Base-by-base conservation (phyloP, 2,888 invertebrate genomes). In the Gerosis bhagava region DNA sequence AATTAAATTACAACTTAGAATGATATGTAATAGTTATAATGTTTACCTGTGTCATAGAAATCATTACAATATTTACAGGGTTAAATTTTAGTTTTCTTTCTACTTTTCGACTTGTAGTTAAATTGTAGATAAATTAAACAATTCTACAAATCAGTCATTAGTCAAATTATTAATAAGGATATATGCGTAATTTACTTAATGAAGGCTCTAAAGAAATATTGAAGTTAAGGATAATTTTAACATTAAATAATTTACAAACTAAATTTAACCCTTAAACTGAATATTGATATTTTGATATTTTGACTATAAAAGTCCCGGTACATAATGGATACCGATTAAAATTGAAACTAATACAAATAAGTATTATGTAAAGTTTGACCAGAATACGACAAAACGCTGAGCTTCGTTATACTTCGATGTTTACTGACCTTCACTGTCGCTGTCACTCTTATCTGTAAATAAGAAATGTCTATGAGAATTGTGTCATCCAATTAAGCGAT, bases 361-460 rank as follows among this genome's bases (percentile, higher is more conserved):
- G 75, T 79, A 84, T 83, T 81, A 86, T 75, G 78, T 82, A 82
- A n/a, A 83, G 77, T 77, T 86, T 88, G 88, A 88, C 88, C 88
- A 88, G 88, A 88, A 88, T 86, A 79, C 75, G 80, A 80, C 77
- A 75, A 73, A 74, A 76, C 75, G 77, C 74, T 75, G 75, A 75
- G 70, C 72, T 63, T 60, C 57, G 51, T 60, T 65, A 60, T 11
- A 21, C 21, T 34, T 22, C 32, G 26, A 46, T 46, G 40, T 70
- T 93, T 93, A 96, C 91, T 96, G 96, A 90, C 96, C 96, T 91
- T 96, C 96, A 89, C 96, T 96, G 91, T 96, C 96, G 90, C 95
- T 96, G 93, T 96, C 96, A 90, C 96, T 96, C 91, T 96, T 96
- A 91, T 96, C 96, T 96, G 92, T 56, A 92, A 47, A 40, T 21